phyloP scores from a whole-genome alignment of 2,888 invertebrate species.

The Parnassius orleans region DNA sequence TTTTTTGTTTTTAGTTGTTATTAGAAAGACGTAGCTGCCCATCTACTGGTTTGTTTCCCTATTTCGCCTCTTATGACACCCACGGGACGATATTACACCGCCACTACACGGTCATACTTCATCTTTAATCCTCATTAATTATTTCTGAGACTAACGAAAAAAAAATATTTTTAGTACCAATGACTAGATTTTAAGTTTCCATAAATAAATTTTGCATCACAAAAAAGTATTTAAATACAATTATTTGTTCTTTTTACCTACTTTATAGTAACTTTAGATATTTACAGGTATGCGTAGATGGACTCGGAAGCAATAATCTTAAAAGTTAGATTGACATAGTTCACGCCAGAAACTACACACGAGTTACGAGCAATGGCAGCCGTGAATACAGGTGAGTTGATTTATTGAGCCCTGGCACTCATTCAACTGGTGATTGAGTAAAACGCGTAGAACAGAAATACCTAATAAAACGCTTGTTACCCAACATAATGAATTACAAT shows the following conservation, averaged over 20 bases:
- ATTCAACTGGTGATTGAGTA: slow-evolving; percentile 69
- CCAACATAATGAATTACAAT: slow-evolving; percentile 1
- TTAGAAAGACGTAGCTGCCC: too few species aligned
- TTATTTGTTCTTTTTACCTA: not conserved
- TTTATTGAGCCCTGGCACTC: slow-evolving; percentile 65
- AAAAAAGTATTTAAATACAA: not conserved
- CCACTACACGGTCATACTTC: too few species aligned
- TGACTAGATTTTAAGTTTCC: too few species aligned
- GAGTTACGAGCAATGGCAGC: slow-evolving; percentile 63
- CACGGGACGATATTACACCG: too few species aligned
- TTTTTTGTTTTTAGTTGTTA: too few species aligned
- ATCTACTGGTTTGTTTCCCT: too few species aligned
- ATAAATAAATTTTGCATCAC: too few species aligned
- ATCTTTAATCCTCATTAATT: too few species aligned
- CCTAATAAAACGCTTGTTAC: slow-evolving; percentile 7
- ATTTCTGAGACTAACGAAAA: too few species aligned
- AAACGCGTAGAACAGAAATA: slow-evolving; percentile 52
- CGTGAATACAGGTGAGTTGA: slow-evolving; percentile 53
- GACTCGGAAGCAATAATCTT: slow-evolving; percentile 74
- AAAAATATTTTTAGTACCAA: too few species aligned
- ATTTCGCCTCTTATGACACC: too few species aligned
- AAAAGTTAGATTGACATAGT: slow-evolving; percentile 79
- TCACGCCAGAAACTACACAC: slow-evolving; percentile 65
- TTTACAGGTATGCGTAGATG: slow-evolving; percentile 62
- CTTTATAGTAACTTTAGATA: slow-evolving; percentile 47